These are phyloP conservation scores for Chalcosyrphus nemorum DNA, from an alignment of 2,888 invertebrate genomes.

Conservation along the genomic window DNA sequence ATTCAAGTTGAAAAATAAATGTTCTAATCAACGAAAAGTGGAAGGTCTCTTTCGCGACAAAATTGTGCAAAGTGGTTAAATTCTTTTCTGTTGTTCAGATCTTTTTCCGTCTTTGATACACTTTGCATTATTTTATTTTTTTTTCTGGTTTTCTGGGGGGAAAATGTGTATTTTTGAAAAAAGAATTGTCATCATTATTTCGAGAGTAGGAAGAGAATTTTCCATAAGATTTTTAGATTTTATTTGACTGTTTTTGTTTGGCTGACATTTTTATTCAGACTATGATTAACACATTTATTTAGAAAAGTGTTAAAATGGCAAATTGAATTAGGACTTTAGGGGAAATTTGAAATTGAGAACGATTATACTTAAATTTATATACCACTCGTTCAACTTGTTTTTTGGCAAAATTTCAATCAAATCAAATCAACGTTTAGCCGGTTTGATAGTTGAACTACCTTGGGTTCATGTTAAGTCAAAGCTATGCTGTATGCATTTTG, in stretches of 20 bases:
- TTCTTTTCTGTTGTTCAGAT: slow-evolving; percentile 23
- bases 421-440: background rate
- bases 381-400: background rate
- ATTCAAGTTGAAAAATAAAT: background rate
- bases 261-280: background rate
- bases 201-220: slow-evolving; percentile 17
- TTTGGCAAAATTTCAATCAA: background rate
- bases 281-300: slow-evolving; percentile 12
- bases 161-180: slow-evolving; percentile 41
- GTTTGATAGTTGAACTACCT: no score
- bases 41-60: slow-evolving; percentile 51
- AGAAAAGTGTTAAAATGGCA: background rate
- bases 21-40: slow-evolving; percentile 11
- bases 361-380: background rate
- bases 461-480: background rate
- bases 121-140: background rate
- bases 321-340: background rate
- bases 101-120: slow-evolving; percentile 26
- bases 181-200: slow-evolving; percentile 42
- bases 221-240: background rate
- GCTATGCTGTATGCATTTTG: background rate
- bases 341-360: background rate
- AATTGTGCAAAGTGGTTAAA: slow-evolving; percentile 49
- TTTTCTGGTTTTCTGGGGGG: slow-evolving; percentile 4
- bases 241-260: background rate